Base-by-base conservation (phyloP, 2,888 invertebrate species). In the Hedya salicella region DNA sequence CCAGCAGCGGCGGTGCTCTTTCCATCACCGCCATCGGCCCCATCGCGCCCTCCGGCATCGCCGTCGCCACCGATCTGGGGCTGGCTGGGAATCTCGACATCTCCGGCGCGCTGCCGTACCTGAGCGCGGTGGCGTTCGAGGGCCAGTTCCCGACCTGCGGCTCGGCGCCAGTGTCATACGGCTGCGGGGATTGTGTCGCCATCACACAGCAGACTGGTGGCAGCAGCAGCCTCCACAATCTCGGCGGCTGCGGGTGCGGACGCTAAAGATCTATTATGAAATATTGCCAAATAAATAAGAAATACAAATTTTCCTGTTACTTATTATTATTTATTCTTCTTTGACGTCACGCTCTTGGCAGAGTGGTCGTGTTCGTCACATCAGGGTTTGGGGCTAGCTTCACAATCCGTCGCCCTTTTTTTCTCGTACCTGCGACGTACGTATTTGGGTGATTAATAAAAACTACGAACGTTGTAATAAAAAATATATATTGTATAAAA, bases 31-130 rank as follows among this genome's bases (percentile, higher is more conserved):
- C 44, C 36, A 19, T 54, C 16, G 68, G 54, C 11, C 57, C 53
- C n/a, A 52, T 64, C 5, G 68, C 67, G 1, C 71, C 70, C 9
- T 69, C 69, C 8, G 73, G 71, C 9, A 56, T 62, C n/a, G 72
- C 70, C 6, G 56, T 70, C 2, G 70, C 69, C 8, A 66, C 72
- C 3, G 69, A 71, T 6, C 40, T 71, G 50, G 62, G 52, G 21
- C 70, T 71, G 13, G 62, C 42, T 4, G 74, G 74, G 53, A 69
- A 68, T n/a, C 74, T 83, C 11, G 70, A 69, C 19, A 70, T 84
- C 46, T 73, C 72, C 14, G 85, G 85, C 19, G 76, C 75, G 50
- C 75, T 85, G 46, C 81, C 83, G 25, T 77, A 83, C 63, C 65
- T 79, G 60, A 83, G 83, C n/a, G 75, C 78, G 46, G 83, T 85